Base-by-base conservation (phyloP, 1,140 invertebrate genomes). In the Philotrypesis tridentata region DNA sequence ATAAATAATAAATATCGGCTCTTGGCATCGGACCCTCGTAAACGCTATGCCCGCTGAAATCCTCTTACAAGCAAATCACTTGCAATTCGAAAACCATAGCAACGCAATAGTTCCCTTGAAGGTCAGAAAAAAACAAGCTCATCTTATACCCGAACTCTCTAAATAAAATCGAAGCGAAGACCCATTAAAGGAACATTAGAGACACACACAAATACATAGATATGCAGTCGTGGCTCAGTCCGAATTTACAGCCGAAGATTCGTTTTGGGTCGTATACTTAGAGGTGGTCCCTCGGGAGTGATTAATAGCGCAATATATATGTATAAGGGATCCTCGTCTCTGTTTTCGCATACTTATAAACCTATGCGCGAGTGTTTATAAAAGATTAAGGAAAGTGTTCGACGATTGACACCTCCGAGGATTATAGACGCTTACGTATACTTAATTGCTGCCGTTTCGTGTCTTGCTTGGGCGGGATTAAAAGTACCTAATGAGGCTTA, bases 161-260 rank as follows among this genome's bases (percentile, higher is more conserved):
- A n/a, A 55, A 7, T 21, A 55, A 55, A 55, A 21, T 17, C n/a
- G 6, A 17, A 55, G 21, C 48, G 17, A 55, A 55, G 17, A n/a
- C 4, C 48, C 27, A 80, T 74, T 74, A 80, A 80, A 80, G 71
- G 5, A 80, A 33, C 79, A 80, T 74, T 74, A 74, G 61, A 80
- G 43, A 48, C 14, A 48, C 21, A 55, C 48, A 55, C 17, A n/a
- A 21, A n/a, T 12, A 43, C 40, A 43, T 11, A 43, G 1, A 12
- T 43, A 14, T 14, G 2, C 14, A 7, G 12, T 43, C 25, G 33
- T 25, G 14, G 23, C n/a, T 12, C 48, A 60, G 12, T 5, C 48
- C 40, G 37, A 68, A 78, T 78, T 78, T 78, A 78, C 63, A 48
- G 75, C 55, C 75, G 23, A 25, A 23, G 23, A 79, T 79, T 79